Percentiles rank a stretch among this genome's conserved stretches.
phyloP scores from a whole-genome alignment of 2,888 invertebrate genomes.

The Lasius fuliginosus region DNA sequence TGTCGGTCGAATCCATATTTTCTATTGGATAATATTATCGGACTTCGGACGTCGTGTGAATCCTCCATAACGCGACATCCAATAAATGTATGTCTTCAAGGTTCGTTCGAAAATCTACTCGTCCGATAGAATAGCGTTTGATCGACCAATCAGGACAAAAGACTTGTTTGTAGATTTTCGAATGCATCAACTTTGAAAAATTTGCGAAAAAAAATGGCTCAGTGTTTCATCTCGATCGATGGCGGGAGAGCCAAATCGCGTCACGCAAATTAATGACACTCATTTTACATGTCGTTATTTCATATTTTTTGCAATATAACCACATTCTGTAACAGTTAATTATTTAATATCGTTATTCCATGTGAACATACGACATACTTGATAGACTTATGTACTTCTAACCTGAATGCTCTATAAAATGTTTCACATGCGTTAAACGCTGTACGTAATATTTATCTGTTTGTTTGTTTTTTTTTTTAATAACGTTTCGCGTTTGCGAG shows the following conservation, averaged over 20 bases:
- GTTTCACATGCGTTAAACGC: not conserved
- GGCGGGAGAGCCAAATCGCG: not conserved
- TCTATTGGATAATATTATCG: not conserved
- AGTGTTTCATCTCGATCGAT: not conserved
- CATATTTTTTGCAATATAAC: not conserved
- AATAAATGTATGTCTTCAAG: not conserved
- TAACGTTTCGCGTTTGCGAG: not conserved
- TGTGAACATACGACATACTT: not conserved
- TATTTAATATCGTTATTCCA: not conserved
- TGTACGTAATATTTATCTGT: not conserved
- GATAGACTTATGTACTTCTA: not conserved
- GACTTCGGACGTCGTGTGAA: not conserved
- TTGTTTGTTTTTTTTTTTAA: not conserved
- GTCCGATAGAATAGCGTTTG: too few relatives aligned
- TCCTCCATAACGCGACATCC: not conserved
- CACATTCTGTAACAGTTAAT: not conserved
- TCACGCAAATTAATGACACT: not conserved
- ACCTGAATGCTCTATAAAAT: not conserved
- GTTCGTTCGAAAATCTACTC: too few relatives aligned
- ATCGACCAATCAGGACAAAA: too few relatives aligned
- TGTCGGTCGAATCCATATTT: not conserved
- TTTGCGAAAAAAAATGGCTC: not conserved
- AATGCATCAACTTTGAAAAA: too few relatives aligned
- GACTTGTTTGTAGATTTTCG: too few relatives aligned
- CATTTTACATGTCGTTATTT: not conserved